Evolutionary conservation across 1,140 invertebrate genomes (phyloP).

Genomic region (Drosophila kepulauana): DNA sequence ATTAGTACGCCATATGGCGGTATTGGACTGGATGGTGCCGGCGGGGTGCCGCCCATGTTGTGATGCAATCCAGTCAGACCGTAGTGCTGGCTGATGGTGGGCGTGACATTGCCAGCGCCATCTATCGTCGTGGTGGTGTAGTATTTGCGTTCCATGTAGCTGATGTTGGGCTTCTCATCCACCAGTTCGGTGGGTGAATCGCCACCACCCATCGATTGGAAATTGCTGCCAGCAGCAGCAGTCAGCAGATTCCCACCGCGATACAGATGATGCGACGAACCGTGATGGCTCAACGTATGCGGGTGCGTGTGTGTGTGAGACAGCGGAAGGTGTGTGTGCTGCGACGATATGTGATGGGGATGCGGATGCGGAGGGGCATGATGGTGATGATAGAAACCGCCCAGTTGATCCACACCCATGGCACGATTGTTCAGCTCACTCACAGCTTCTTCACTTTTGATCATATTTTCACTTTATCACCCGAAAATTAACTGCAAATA

Average conservation of each 20-base stretch:
- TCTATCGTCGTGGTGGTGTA: conserved; percentile 62
- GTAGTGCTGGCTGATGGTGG: conserved; percentile 57
- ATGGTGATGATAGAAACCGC: conserved; percentile 42
- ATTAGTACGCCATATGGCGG: conserved; percentile 63
- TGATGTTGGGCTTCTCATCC: conserved; percentile 76
- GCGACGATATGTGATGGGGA: conserved; percentile 33
- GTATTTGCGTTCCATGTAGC: conserved; percentile 78
- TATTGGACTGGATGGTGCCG: conserved; percentile 76
- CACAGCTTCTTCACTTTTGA: conserved; percentile 80
- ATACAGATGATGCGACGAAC: conserved; percentile 53
- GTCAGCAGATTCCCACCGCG: conserved; percentile 64
- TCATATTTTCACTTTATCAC: conserved; percentile 57
- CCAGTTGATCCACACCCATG: conserved; percentile 62
- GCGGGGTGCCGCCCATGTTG: conserved; percentile 72
- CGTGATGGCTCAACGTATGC: conserved; percentile 42
- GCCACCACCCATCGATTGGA: conserved; percentile 55
- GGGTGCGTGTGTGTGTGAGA: conserved; percentile 29
- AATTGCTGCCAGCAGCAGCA: conserved; percentile 60
- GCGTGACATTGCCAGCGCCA: conserved; percentile 44
- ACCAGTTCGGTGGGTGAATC: conserved; percentile 75
- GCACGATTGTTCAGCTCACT: conserved; percentile 57
- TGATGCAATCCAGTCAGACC: conserved; percentile 57
- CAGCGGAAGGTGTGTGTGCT: conserved; percentile 40
- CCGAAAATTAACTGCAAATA: conserved; percentile 2
- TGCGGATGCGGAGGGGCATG: conserved; percentile 26